Evolutionary conservation across 1,140 invertebrate species (phyloP), one percentile per base, ranked within the genome.

Genomic region (Heterodera schachtii): DNA sequence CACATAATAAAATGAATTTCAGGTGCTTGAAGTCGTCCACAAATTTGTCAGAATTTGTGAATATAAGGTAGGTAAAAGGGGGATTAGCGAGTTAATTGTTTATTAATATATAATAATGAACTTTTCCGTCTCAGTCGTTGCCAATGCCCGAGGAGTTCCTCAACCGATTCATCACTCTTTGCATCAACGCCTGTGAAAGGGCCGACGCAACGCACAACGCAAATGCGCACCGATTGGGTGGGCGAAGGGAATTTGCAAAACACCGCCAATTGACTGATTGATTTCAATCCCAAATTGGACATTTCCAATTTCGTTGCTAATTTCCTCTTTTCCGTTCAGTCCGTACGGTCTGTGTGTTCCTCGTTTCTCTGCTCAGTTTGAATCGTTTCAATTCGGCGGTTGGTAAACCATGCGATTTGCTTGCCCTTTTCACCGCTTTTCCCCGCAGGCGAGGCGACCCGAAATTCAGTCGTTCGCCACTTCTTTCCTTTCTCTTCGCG

Each of bases 11-110:
- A 31, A 31, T n/a, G 1, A 1, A 13, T 5, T 71, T 46, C 47
- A 66, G 44, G 57, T 78, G n/a, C 76, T 78, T 41, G 43, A 60
- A 44, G 76, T 64, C 13, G 31, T 69, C 3, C 21, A 78, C 47
- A 78, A 78, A 67, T 78, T 78, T 69, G 64, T 78, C 47, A 52
- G 70, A 44, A 44, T 78, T 43, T 78, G 76, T n/a, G 76, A 78
- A 67, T 66, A 66, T 47, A 78, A 67, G 43, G 74, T 75, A 52
- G 52, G 41, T 19, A 43, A 43, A 64, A 2, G 6, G 6, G 6
- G 31, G 31, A 44, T 8, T 74, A 0, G 49, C 7, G 11, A 21
- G 9, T 43, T 11, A 74, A 74, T 41, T 6, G 43, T 49, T 8
- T 21, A 43, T 49, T 31, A 31, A 31, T 0, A 31, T 0, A 31